These are phyloP conservation scores for Lanius collurio DNA, from an alignment of 2,113 vertebrate genomes.

Conservation along the genomic window DNA sequence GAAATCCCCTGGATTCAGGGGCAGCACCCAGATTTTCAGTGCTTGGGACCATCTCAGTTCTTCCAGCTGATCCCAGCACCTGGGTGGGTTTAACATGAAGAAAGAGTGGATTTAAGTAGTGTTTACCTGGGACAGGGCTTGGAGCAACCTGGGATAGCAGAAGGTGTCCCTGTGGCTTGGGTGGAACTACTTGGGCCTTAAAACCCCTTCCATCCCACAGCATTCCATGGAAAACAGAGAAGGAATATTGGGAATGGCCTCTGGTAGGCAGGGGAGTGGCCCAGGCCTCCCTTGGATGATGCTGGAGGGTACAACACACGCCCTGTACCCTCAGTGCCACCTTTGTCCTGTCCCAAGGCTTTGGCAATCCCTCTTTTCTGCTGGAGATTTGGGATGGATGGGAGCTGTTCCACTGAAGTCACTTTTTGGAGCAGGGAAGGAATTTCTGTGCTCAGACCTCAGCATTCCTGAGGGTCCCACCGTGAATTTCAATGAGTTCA, in stretches of 20 bases:
- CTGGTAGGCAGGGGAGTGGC: background rate
- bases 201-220: background rate
- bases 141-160: background rate
- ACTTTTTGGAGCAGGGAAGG: background rate
- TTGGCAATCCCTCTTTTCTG: accelerated
- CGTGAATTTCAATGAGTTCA: constrained; percentile 79
- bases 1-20: background rate
- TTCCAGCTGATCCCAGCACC: background rate
- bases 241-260: background rate
- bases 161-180: background rate
- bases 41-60: background rate
- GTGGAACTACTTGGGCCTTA: background rate
- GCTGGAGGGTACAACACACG: accelerated
- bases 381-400: accelerated
- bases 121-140: too few species aligned
- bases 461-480: constrained; percentile 72
- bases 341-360: accelerated
- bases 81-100: background rate
- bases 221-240: accelerated
- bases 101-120: background rate
- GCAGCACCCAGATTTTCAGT: accelerated
- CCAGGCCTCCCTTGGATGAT: background rate
- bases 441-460: background rate
- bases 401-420: background rate
- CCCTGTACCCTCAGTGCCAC: background rate